Percentiles rank a stretch among this genome's conserved stretches.
phyloP scores from a whole-genome alignment of 2,113 vertebrate species.

The Cryptotis parvus region DNA sequence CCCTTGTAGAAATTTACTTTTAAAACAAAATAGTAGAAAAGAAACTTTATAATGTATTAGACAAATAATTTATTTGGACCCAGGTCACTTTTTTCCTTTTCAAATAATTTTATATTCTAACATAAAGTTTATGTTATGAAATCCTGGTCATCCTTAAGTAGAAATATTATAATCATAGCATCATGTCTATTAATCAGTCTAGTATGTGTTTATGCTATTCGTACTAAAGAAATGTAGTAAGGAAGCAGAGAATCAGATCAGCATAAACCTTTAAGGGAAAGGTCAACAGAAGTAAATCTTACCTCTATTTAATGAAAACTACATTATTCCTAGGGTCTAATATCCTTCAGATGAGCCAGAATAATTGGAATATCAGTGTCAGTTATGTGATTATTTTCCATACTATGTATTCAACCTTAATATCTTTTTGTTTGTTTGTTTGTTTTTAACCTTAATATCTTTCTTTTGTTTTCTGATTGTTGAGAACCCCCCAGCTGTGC shows the following conservation, averaged over 20 bases:
- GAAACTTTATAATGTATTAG: background rate
- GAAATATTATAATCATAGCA: background rate
- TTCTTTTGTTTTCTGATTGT: too few relatives aligned
- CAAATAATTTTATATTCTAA: conserved; percentile 1
- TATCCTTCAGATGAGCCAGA: background rate
- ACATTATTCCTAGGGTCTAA: background rate
- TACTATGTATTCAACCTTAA: background rate
- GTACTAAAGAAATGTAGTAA: conserved; percentile 12
- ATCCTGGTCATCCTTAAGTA: background rate
- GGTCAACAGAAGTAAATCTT: background rate
- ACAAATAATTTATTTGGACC: background rate
- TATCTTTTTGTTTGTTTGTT: background rate
- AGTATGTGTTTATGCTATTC: conserved; percentile 45
- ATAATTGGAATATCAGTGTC: background rate
- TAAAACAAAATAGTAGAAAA: background rate
- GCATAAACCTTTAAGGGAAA: background rate
- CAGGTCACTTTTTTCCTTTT: background rate
- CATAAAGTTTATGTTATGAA: conserved; percentile 10
- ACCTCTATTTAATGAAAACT: background rate
- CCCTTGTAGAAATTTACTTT: background rate
- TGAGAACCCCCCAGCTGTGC: too few relatives aligned
- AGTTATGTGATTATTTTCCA: background rate
- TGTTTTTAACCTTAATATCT: background rate
- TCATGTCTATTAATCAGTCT: background rate
- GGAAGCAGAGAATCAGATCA: background rate